phyloP scores from a whole-genome alignment of 2,113 vertebrate species.

The Tetrax tetrax region DNA sequence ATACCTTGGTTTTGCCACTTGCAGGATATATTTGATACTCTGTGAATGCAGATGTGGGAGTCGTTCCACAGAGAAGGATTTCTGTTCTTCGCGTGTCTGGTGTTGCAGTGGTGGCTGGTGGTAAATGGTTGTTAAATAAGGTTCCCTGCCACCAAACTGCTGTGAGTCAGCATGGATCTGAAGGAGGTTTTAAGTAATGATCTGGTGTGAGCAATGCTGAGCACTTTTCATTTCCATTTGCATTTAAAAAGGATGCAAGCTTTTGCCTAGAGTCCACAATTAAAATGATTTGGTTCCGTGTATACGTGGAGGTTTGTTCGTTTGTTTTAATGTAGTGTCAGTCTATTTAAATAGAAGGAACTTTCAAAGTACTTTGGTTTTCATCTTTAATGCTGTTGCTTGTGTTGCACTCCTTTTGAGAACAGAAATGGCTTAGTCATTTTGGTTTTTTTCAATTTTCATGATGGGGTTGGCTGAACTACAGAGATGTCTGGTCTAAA shows the following conservation, averaged over 20 bases:
- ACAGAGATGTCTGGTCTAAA: conserved; percentile 43
- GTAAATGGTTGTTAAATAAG: not conserved
- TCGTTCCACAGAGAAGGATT: conserved; percentile 8
- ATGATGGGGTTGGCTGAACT: conserved; percentile 2
- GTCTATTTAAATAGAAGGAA: conserved; percentile 24
- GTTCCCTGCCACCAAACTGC: not conserved
- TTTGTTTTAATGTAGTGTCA: conserved; percentile 25
- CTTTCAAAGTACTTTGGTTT: conserved; percentile 41
- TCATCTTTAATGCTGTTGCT: conserved; percentile 9
- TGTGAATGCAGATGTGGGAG: conserved; percentile 49
- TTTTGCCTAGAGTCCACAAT: conserved; percentile 29
- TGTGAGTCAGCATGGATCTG: conserved; percentile 39
- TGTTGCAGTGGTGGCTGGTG: not conserved
- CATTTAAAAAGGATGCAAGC: conserved; percentile 19
- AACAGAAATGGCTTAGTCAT: conserved; percentile 29
- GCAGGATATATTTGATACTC: conserved; percentile 26
- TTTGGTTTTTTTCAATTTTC: not conserved
- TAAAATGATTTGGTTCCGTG: not conserved
- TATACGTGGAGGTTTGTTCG: not conserved
- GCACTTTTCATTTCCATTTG: conserved; percentile 33
- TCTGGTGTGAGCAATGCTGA: not conserved
- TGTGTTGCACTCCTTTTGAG: not conserved
- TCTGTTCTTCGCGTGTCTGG: not conserved
- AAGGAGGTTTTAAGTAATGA: not conserved
- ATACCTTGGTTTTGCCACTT: conserved; percentile 34